Percentiles rank a stretch among this genome's conserved stretches.
These are phyloP conservation scores for Polydrusus tereticollis DNA, from an alignment of 2,888 invertebrate species.

Conservation along the genomic window DNA sequence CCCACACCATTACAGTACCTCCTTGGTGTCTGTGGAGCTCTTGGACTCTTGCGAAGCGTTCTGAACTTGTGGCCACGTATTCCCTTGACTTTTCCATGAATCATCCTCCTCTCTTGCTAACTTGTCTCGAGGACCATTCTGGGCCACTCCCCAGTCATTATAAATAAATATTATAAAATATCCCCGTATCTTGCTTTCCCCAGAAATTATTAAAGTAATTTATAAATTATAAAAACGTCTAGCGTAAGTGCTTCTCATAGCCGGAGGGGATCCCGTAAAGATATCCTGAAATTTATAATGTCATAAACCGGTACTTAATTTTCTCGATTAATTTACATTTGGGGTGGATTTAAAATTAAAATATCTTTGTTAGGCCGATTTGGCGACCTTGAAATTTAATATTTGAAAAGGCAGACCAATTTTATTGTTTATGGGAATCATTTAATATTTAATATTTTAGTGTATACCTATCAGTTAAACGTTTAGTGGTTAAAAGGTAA, in stretches of 20 bases:
- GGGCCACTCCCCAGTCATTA: no score
- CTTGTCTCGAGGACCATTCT: no score
- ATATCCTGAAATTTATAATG: neutral
- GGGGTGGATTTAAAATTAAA: neutral
- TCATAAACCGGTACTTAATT: neutral
- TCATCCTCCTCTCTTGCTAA: no score
- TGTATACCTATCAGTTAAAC: no score
- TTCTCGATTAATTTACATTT: neutral
- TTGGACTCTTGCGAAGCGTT: no score
- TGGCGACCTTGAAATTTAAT: neutral
- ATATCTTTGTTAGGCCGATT: neutral
- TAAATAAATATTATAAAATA: no score
- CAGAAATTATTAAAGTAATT: neutral
- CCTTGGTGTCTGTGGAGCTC: no score
- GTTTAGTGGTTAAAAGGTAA: no score
- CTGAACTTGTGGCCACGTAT: no score
- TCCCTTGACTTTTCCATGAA: no score
- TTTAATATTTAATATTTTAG: no score
- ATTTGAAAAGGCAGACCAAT: neutral
- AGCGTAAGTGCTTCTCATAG: neutral
- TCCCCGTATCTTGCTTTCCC: neutral
- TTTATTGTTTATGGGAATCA: neutral
- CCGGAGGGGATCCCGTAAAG: neutral
- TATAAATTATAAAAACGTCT: neutral
- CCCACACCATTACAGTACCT: no score